Evolutionary conservation across 2,888 invertebrate species (phyloP), one percentile per base, ranked within the genome.

Genomic region (Aspidapion aeneum): DNA sequence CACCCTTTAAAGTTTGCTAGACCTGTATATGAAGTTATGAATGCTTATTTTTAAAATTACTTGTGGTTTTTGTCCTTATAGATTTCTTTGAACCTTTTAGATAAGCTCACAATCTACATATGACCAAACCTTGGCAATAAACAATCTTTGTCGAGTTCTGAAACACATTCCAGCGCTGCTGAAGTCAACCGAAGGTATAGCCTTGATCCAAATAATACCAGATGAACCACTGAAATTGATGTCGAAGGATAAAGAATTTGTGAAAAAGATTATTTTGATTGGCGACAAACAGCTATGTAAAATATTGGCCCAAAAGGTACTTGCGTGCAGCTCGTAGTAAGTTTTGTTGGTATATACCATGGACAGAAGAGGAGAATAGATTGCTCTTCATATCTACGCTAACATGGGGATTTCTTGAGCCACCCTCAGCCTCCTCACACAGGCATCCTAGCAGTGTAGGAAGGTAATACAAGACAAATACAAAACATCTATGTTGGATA

Each of bases 81-180:
- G n/a, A n/a, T n/a, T n/a, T n/a, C n/a, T n/a, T 35, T 35, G 3
- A 7, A 35, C 35, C 5, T 35, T 35, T 35, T 35, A 35, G 35
- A 35, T 35, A 35, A 7, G 5, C 5, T 35, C 35, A 12, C 35
- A 12, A 35, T 12, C 35, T 7, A 35, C 3, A 35, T 69, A 72
- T 22, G 69, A 71, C n/a, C 73, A 75, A 68, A 60, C 70, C 2
- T 18, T 64, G 1, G 64, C 74, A 2, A 69, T 72, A 9, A 74
- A 72, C 65, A 71, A 73, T 54, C 57, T 78, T 20, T 75, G 77
- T 59, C 63, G 72, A 49, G 57, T 78, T 18, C 62, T 79, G n/a
- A 68, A 67, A 19, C 70, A 74, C 60, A 65, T 78, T 2, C 78
- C 78, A 2, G 63, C 66, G 16, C 61, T 52, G 9, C 55, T 77